Conservation (phyloP, 2,888 invertebrate genomes). For the Acheta domesticus region DNA sequence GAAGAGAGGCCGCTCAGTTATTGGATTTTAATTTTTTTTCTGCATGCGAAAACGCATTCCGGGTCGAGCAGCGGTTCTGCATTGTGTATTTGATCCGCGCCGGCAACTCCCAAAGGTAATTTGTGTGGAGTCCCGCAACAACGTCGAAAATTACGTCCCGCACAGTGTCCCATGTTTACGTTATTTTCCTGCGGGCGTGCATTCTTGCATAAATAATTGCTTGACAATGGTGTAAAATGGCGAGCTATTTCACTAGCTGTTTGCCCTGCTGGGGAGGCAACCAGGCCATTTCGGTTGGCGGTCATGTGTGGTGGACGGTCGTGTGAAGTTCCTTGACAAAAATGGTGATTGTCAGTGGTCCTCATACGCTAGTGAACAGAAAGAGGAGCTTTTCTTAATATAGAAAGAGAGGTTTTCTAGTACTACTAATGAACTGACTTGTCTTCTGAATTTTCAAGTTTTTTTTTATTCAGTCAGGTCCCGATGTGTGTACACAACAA, state of each 20-base stretch:
- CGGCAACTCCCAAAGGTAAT: not conserved
- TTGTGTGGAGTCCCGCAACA: not conserved
- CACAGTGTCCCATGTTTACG: not conserved
- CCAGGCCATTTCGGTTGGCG: too few species aligned
- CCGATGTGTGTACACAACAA: too few species aligned
- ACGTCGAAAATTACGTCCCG: not conserved
- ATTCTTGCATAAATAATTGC: constrained; percentile 10
- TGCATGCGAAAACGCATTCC: not conserved
- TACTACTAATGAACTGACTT: too few species aligned
- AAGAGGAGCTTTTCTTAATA: too few species aligned
- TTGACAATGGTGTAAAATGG: not conserved
- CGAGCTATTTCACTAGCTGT: not conserved
- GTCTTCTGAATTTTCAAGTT: too few species aligned
- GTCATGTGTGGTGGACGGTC: too few species aligned
- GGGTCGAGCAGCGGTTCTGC: not conserved
- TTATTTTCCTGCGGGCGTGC: not conserved
- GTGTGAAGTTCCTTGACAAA: too few species aligned
- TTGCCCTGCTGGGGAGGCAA: too few species aligned
- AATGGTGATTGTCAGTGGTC: too few species aligned
- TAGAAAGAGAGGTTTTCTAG: too few species aligned
- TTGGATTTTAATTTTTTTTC: not conserved
- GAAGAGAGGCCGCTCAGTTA: not conserved
- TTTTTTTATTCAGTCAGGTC: too few species aligned
- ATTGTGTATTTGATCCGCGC: not conserved
- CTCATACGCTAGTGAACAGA: too few species aligned